A percentile compares a stretch with the other conserved stretches of the same genome.
These are phyloP conservation scores for Ptychoptera contaminata DNA, from an alignment of 2,888 invertebrate genomes.

Conservation along the genomic window DNA sequence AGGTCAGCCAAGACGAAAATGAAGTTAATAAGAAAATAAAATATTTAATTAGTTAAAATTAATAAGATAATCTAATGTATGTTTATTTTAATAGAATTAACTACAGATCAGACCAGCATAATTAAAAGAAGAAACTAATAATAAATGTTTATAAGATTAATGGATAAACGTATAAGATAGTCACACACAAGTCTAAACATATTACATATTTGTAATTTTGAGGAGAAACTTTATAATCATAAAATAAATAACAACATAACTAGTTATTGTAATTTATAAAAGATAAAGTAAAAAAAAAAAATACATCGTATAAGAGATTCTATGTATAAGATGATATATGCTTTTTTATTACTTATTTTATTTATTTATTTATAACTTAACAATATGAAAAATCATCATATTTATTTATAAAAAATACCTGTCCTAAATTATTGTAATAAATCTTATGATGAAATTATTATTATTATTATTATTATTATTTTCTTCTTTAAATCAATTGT, in stretches of 20 bases:
- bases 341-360: background rate
- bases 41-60: background rate
- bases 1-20: background rate
- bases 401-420: background rate
- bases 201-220: background rate
- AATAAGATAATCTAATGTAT: background rate
- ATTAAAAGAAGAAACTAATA: background rate
- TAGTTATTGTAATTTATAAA: slow-evolving; percentile 1
- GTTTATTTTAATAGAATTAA: no score
- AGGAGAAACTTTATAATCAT: background rate
- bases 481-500: no score
- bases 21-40: background rate
- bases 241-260: slow-evolving; percentile 1
- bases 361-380: background rate
- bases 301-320: slow-evolving; percentile 2
- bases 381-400: background rate
- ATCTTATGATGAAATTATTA: no score
- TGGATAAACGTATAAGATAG: background rate
- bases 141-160: background rate
- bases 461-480: no score
- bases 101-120: background rate
- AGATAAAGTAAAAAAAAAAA: background rate
- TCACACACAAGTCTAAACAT: background rate
- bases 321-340: slow-evolving; percentile 1
- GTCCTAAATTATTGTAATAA: background rate